Evolutionary conservation across 2,113 vertebrate species (phyloP).

Genomic region (Nerophis ophidion): DNA sequence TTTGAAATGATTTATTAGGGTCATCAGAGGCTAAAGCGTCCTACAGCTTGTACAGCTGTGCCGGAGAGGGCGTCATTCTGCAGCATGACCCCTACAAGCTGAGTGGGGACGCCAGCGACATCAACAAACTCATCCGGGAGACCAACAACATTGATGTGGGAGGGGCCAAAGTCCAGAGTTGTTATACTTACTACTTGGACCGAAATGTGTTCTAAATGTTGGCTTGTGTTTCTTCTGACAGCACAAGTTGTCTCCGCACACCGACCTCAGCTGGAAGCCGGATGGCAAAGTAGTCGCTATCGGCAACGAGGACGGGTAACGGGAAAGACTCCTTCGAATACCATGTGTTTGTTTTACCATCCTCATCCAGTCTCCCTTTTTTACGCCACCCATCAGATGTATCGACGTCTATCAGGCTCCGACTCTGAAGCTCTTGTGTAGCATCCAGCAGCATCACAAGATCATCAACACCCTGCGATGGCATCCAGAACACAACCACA

Average conservation of each 20-base stretch:
- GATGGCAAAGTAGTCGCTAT: conserved; percentile 86
- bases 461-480: conserved; percentile 87
- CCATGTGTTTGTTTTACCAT: neutral
- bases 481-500: conserved; percentile 78
- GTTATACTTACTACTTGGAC: neutral
- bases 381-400: conserved; percentile 65
- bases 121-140: conserved; percentile 85
- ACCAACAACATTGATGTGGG: conserved; percentile 86
- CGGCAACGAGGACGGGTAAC: conserved; percentile 96
- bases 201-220: neutral
- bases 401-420: conserved; percentile 85
- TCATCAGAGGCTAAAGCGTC: conserved; percentile 73
- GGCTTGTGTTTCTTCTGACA: conserved; percentile 55
- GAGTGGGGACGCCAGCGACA: conserved; percentile 79
- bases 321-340: conserved; percentile 27
- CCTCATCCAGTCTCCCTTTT: neutral
- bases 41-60: conserved; percentile 88
- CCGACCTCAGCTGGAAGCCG: conserved; percentile 93
- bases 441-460: conserved; percentile 94
- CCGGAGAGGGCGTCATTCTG: conserved; percentile 86
- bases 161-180: neutral
- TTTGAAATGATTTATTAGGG: conserved; percentile 41
- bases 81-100: conserved; percentile 89
- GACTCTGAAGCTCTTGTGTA: conserved; percentile 79
- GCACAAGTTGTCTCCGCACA: conserved; percentile 90